These are phyloP conservation scores for Tinamus major DNA, from an alignment of 2,797 vertebrate species.

Conservation along the genomic window DNA sequence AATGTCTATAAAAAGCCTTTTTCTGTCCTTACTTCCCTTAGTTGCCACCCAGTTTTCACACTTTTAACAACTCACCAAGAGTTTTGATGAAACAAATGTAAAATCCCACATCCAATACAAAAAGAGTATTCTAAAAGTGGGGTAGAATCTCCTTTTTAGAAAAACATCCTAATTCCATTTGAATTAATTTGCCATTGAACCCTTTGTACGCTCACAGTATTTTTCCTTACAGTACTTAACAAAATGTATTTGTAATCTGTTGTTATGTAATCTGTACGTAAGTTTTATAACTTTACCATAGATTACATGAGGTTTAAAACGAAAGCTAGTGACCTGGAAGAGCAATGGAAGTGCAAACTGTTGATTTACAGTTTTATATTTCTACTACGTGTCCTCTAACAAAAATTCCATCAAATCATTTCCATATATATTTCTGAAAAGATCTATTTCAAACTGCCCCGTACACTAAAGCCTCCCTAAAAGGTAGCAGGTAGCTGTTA, in stretches of 20 bases:
- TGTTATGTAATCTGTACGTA: neutral
- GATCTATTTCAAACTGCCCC: neutral
- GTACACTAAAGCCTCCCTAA: neutral
- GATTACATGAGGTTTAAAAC: neutral
- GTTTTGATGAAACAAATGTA: neutral
- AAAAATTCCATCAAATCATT: neutral
- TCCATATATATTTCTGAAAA: neutral
- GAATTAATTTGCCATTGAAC: neutral
- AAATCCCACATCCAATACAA: neutral
- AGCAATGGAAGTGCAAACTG: neutral
- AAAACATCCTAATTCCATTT: neutral
- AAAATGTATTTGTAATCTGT: neutral
- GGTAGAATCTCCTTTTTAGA: neutral
- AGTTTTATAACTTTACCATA: neutral
- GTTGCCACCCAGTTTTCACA: neutral
- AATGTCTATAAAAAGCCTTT: neutral
- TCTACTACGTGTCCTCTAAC: neutral
- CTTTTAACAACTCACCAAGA: neutral
- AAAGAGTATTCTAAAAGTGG: neutral
- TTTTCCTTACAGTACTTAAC: neutral
- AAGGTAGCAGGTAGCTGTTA: neutral
- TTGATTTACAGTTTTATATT: neutral
- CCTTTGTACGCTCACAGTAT: neutral
- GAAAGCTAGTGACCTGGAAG: neutral
- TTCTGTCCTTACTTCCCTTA: neutral